phyloP scores from a whole-genome alignment of 2,797 vertebrate species.

The Acanthurus lineatus region DNA sequence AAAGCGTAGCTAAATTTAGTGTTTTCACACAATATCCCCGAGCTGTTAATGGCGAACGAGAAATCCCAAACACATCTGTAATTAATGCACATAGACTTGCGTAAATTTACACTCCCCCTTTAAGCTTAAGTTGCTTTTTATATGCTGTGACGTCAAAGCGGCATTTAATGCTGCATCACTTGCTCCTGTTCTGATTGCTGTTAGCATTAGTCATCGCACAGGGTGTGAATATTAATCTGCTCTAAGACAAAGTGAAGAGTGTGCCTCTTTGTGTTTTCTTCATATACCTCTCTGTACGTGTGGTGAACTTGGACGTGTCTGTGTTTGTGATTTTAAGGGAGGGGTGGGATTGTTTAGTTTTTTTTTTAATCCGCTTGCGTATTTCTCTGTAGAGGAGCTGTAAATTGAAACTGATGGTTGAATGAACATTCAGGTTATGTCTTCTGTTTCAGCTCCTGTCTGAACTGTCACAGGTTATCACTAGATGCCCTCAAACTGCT shows the following conservation, averaged over 20 bases:
- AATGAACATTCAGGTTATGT: constrained; percentile 20
- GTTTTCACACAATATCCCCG: constrained; percentile 5
- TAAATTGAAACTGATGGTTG: constrained; percentile 24
- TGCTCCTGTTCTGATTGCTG: constrained; percentile 21
- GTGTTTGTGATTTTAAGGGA: background rate
- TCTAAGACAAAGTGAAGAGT: background rate
- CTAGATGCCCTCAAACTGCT: constrained; percentile 14
- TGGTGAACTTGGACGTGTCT: background rate
- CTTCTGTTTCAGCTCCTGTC: background rate
- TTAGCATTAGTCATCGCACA: constrained; percentile 23
- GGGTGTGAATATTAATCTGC: background rate
- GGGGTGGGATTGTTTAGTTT: too few relatives aligned
- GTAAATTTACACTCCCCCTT: constrained; percentile 16
- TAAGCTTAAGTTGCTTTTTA: constrained; percentile 48
- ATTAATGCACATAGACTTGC: background rate
- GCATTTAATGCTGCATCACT: constrained; percentile 43
- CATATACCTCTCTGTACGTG: background rate
- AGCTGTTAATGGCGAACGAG: constrained; percentile 13
- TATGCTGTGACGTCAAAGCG: constrained; percentile 51
- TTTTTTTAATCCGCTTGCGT: background rate
- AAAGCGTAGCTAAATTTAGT: constrained; percentile 39
- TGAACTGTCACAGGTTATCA: constrained; percentile 11
- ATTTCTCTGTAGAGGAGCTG: constrained; percentile 8
- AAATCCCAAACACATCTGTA: constrained; percentile 34
- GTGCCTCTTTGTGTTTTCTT: constrained; percentile 15